A percentile compares a stretch with the other conserved stretches of the same genome.
These are phyloP conservation scores for Kryptopterus vitreolus DNA, from an alignment of 2,797 vertebrate genomes.

Conservation along the genomic window DNA sequence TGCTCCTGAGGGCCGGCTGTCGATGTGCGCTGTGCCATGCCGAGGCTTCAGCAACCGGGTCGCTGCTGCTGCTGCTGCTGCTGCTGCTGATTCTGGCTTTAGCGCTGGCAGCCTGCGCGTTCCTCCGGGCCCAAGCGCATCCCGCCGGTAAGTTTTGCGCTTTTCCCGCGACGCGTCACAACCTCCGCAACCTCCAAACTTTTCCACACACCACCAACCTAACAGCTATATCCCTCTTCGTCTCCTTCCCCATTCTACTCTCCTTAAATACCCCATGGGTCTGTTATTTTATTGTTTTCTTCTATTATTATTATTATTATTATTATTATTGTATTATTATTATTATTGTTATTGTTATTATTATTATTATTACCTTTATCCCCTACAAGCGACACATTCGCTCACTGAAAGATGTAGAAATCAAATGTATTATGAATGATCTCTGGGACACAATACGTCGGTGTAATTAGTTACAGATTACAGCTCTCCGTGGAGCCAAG, in stretches of 20 bases:
- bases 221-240: too few relatives aligned
- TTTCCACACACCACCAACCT: neutral
- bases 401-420: too few relatives aligned
- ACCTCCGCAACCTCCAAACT: neutral
- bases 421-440: too few relatives aligned
- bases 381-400: too few relatives aligned
- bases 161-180: neutral
- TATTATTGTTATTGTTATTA: too few relatives aligned
- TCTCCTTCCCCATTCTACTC: neutral
- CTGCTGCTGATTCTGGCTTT: slow-evolving; percentile 90
- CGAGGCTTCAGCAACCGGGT: slow-evolving; percentile 87
- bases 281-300: too few relatives aligned
- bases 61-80: slow-evolving; percentile 68
- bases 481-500: too few relatives aligned
- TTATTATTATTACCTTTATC: too few relatives aligned
- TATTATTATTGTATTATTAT: too few relatives aligned
- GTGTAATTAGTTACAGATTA: too few relatives aligned
- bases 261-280: neutral
- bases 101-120: slow-evolving; percentile 78
- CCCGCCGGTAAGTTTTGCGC: slow-evolving; percentile 89
- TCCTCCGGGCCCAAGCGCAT: slow-evolving; percentile 85
- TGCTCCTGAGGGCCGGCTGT: slow-evolving; percentile 67
- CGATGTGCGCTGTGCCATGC: slow-evolving; percentile 90
- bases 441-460: too few relatives aligned
- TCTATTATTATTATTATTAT: too few relatives aligned